Percentiles rank a stretch among this genome's conserved stretches.
Evolutionary conservation across 2,888 invertebrate genomes (phyloP).

Genomic region (Creontiades dilutus): DNA sequence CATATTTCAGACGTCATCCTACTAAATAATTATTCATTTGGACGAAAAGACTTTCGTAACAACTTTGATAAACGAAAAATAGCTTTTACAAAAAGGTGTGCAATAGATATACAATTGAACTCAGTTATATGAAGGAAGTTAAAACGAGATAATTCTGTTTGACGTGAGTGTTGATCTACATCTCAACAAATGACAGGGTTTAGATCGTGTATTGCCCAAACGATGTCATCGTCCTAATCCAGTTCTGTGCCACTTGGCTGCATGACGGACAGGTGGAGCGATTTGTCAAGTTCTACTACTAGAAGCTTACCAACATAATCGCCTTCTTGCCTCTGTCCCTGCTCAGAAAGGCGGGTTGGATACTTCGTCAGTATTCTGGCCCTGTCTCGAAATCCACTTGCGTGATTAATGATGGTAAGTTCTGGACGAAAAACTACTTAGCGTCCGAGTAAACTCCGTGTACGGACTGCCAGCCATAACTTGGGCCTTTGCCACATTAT

Average conservation of each 20-base stretch:
- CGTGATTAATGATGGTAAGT: conserved; percentile 21
- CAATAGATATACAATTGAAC: too few relatives aligned
- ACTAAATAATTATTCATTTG: too few relatives aligned
- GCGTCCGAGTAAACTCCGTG: not conserved
- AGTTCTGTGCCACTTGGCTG: not conserved
- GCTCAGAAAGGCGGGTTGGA: not conserved
- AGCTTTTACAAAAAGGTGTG: too few relatives aligned
- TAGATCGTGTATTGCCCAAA: too few relatives aligned
- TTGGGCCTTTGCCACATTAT: not conserved
- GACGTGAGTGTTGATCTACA: too few relatives aligned
- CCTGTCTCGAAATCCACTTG: not conserved
- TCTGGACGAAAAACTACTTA: conserved; percentile 10
- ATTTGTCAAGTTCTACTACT: not conserved
- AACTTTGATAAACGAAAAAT: too few relatives aligned
- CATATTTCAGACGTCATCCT: too few relatives aligned
- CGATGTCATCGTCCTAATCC: too few relatives aligned
- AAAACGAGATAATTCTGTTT: too few relatives aligned
- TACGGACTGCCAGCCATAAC: not conserved
- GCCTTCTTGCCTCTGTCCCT: not conserved
- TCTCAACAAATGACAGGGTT: too few relatives aligned
- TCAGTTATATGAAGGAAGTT: too few relatives aligned
- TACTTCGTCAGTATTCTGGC: conserved; percentile 2
- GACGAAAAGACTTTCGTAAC: too few relatives aligned
- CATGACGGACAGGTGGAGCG: not conserved
- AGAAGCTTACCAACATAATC: not conserved